Base-by-base conservation (phyloP, 2,888 invertebrate genomes). In the Busseola fusca region DNA sequence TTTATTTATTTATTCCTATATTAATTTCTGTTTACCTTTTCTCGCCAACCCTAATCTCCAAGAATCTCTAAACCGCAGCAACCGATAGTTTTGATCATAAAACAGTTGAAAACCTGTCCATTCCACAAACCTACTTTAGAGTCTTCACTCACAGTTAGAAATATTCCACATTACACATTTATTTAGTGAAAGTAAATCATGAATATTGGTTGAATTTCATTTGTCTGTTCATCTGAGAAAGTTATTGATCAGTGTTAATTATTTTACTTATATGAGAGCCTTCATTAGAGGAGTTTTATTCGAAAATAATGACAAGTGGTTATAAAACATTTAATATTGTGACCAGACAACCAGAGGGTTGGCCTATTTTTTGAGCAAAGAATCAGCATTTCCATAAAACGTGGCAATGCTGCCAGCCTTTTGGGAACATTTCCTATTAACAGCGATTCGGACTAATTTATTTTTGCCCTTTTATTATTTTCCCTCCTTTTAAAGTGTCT, bases 81-180 rank as follows among this genome's bases (percentile, higher is more conserved):
- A n/a, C 45, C 62, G 58, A 76, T 78, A 64, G 68, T 59, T 74
- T 65, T 67, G 74, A 83, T 83, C 76, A 63, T 64, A 72, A 79
- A 78, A 76, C 72, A 72, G 71, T 84, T 78, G 83, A 64, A 72
- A 82, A 82, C 72, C 74, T 74, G 74, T 74, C 27, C 57, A 75
- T 80, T 66, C 76, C 56, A 84, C 81, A 83, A 78, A 85, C 85
- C 78, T 67, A 85, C 81, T 84, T 84, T 60, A 56, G 12, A 62
- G 21, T 54, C 5, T 62, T 59, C 42, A 40, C 52, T 62, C 52
- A 64, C 58, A 76, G 34, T 52, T 52, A 69, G 62, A 74, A 82
- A 74, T 78, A 80, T 80, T 76, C 64, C 40, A 67, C 58, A 64
- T 67, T 74, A 76, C 73, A 78, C 58, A 76, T 71, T 72, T 80